A percentile compares a stretch with the other conserved stretches of the same genome.
These are phyloP conservation scores for Cervus canadensis DNA, from an alignment of 2,113 vertebrate genomes.

Conservation along the genomic window DNA sequence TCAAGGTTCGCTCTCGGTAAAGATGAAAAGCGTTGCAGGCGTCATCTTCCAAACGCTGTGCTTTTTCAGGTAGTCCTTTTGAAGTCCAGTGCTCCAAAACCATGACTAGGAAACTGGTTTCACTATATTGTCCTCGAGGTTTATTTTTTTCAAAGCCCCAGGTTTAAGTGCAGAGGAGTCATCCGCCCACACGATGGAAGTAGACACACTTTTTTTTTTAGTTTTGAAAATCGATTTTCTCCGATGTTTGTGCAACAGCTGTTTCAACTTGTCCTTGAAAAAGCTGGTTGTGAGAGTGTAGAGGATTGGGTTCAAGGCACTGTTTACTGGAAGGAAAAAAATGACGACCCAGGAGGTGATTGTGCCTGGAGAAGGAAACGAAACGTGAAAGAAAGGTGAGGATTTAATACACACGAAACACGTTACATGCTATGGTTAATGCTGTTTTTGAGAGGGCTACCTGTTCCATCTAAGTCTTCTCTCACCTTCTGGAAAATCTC, in stretches of 20 bases:
- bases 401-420: neutral
- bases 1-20: neutral
- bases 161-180: constrained; percentile 69
- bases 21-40: neutral
- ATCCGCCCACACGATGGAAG: constrained; percentile 78
- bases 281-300: constrained; percentile 86
- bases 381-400: neutral
- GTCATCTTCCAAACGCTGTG: constrained; percentile 38
- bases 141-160: constrained; percentile 74
- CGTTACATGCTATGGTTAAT: neutral
- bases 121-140: constrained; percentile 49
- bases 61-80: constrained; percentile 18
- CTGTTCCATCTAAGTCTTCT: neutral
- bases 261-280: constrained; percentile 87
- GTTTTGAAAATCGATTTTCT: constrained; percentile 77
- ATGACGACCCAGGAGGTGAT: constrained; percentile 85
- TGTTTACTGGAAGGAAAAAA: constrained; percentile 88
- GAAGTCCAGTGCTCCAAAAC: neutral
- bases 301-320: constrained; percentile 86
- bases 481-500: neutral
- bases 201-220: constrained; percentile 78
- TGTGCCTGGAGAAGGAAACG: constrained; percentile 74
- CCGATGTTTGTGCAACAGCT: constrained; percentile 81
- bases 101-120: constrained; percentile 65
- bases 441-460: neutral